Conservation (phyloP, 2,113 vertebrate genomes). For the Oplegnathus fasciatus region DNA sequence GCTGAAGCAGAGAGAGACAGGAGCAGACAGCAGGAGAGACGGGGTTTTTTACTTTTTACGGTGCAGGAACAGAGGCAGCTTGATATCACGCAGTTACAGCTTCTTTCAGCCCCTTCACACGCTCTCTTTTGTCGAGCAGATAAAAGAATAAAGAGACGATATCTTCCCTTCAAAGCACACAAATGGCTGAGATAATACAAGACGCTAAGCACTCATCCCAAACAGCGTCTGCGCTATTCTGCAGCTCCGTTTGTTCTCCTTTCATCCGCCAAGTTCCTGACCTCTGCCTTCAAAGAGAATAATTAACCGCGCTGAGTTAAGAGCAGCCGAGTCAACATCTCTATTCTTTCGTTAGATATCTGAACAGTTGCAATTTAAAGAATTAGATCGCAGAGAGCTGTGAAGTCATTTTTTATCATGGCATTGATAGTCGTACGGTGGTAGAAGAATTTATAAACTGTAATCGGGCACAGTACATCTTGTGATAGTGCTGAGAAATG, state of each 20-base stretch:
- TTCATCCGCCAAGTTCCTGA: constrained; percentile 34
- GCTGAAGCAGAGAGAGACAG: constrained; percentile 6
- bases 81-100: constrained; percentile 14
- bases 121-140: constrained; percentile 32
- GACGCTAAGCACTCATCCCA: neutral
- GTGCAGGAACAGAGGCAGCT: neutral
- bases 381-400: neutral
- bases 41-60: neutral
- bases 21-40: neutral
- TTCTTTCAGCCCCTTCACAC: constrained; percentile 15
- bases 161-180: constrained; percentile 16
- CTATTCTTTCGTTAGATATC: constrained; percentile 20
- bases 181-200: constrained; percentile 20
- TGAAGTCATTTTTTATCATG: constrained; percentile 18
- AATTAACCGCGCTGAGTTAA: constrained; percentile 34
- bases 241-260: constrained; percentile 39
- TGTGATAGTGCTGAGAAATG: neutral
- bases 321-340: constrained; percentile 34
- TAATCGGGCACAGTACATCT: neutral
- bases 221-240: neutral
- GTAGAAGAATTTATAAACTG: neutral
- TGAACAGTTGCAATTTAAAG: constrained; percentile 6
- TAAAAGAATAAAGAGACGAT: constrained; percentile 30
- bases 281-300: constrained; percentile 62
- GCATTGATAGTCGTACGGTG: neutral